Evolutionary conservation across 2,888 invertebrate genomes (phyloP).

Genomic region (Stenichneumon culpator): DNA sequence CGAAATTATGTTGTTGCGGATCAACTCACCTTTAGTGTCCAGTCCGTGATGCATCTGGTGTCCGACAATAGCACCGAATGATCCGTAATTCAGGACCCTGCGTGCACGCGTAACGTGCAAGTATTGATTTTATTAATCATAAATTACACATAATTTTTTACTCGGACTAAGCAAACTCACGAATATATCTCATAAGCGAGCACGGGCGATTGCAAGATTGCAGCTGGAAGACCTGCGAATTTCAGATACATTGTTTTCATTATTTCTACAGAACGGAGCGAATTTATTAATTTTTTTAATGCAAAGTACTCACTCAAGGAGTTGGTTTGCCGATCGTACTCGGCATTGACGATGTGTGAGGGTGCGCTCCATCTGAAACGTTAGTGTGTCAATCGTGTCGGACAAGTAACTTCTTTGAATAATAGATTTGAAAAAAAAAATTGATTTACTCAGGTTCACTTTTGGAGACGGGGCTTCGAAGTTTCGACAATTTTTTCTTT

Average conservation of each 20-base stretch:
- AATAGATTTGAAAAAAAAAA: background rate
- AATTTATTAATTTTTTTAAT: background rate
- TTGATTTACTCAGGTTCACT: background rate
- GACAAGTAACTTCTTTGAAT: background rate
- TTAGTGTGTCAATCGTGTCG: background rate
- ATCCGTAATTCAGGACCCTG: background rate
- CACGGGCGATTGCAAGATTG: background rate
- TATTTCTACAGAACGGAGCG: background rate
- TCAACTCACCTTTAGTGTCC: background rate
- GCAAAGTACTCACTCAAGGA: background rate
- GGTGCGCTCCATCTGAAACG: background rate
- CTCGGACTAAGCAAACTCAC: background rate
- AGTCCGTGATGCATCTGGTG: background rate
- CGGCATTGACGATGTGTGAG: background rate
- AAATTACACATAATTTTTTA: too few relatives aligned
- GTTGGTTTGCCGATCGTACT: background rate
- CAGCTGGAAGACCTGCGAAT: background rate
- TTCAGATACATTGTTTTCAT: background rate
- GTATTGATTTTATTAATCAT: background rate
- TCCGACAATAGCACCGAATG: background rate
- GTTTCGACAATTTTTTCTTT: background rate
- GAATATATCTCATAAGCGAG: background rate
- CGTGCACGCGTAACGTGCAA: background rate
- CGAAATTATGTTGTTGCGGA: too few relatives aligned
- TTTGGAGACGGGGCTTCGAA: background rate